These are phyloP conservation scores for Tetragnatha versicolor DNA, from an alignment of 1,140 invertebrate species.

Conservation along the genomic window DNA sequence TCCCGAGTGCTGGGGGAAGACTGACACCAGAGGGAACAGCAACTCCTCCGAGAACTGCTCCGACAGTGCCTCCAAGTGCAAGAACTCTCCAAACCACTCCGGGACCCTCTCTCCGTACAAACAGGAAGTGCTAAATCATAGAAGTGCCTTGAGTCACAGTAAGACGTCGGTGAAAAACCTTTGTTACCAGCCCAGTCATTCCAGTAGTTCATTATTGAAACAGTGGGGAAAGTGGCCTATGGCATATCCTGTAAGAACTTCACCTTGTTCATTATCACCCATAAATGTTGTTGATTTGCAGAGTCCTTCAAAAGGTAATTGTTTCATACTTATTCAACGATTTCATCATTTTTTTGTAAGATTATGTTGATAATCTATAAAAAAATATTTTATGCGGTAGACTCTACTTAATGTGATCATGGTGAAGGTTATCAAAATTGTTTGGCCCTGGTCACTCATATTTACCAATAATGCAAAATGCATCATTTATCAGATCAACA, in stretches of 20 bases:
- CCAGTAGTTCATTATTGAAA: conserved; percentile 44
- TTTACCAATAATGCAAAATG: no score
- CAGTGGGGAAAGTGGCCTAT: conserved; percentile 47
- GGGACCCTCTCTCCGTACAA: conserved; percentile 12
- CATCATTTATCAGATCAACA: no score
- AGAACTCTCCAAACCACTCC: conserved; percentile 37
- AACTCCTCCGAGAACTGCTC: neutral
- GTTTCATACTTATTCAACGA: no score
- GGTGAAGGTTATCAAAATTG: no score
- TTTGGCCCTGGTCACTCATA: no score
- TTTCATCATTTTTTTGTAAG: no score
- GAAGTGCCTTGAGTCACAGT: conserved; percentile 52
- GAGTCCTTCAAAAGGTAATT: conserved; percentile 38
- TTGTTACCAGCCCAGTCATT: conserved; percentile 50
- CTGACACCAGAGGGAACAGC: neutral
- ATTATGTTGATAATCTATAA: no score
- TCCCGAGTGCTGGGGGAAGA: neutral
- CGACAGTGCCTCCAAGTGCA: conserved; percentile 42
- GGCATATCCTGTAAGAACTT: conserved; percentile 34
- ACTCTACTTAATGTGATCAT: no score
- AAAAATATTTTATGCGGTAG: no score
- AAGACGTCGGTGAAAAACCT: conserved; percentile 34
- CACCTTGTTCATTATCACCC: conserved; percentile 48
- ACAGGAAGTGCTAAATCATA: conserved; percentile 51
- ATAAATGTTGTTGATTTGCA: conserved; percentile 21